Evolutionary conservation across 2,888 invertebrate species (phyloP), one percentile per base, ranked within the genome.

Genomic region (Galerucella nymphaeae): DNA sequence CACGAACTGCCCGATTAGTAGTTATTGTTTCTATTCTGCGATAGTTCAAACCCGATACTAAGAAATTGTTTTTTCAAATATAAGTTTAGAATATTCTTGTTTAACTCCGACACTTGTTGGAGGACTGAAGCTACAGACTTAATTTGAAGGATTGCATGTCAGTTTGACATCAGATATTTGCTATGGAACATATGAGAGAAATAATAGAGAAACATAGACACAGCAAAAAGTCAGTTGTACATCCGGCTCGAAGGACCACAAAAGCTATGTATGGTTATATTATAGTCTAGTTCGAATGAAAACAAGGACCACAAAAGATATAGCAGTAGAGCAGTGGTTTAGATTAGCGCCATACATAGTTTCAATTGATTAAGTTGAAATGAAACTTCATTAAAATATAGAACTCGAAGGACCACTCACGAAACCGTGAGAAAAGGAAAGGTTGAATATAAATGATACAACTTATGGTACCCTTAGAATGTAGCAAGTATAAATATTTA

Each of bases 201-300:
- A 1, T 14, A 48, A 14, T 48, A 48, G 48, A 48, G 14, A 48
- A 48, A 13, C 14, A 1, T 2, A 11, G 41, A 42, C 41, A 42
- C n/a, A n/a, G 41, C 2, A 2, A 42, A 42, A 42, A 2, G 41
- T 42, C 41, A 4, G 41, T 42, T 48, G n/a, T n/a, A 48, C 0
- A 48, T 48, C 48, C n/a, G 48, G 48, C 48, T 48, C 13, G n/a
- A 48, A 48, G 48, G 48, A 48, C n/a, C 42, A 42, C 42, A 42
- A n/a, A n/a, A n/a, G n/a, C n/a, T n/a, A n/a, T n/a, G n/a, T n/a
- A n/a, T n/a, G n/a, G n/a, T n/a, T n/a, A n/a, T n/a, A n/a, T 23
- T 23, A 23, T 23, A 23, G 11, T 42, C 42, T 6, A 11, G 42
- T 42, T 42, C 11, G 42, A 42, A 42, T 8, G 42, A 42, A 2